Base-by-base conservation (phyloP, 2,797 vertebrate species). In the Salarias fasciatus region DNA sequence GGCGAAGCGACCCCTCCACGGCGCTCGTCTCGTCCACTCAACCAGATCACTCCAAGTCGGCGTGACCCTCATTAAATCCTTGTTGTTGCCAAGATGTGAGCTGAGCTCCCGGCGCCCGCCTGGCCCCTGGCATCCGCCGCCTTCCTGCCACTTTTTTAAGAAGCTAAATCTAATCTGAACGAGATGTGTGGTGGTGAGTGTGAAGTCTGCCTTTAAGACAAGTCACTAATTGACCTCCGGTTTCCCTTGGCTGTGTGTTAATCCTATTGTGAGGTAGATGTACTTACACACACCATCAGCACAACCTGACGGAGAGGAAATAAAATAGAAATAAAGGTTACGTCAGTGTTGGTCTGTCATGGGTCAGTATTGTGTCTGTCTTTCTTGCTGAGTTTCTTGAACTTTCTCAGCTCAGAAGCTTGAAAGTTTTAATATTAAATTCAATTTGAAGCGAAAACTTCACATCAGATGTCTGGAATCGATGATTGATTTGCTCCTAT, bases 61-160 rank as follows among this genome's bases (percentile, higher is more conserved):
- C 38, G 0, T 11, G 8, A 63, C 44, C 31, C 47, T 70, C 60
- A 36, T 30, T 63, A 15, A 64, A 43, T 35, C 29, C 45, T 53
- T 33, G 38, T 10, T 62, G 36, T 37, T 71, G 59, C 51, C 69
- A 74, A 46, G 29, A 63, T 2, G n/a, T 29, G 18, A 24, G 64
- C 63, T 68, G 31, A 33, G 40, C 47, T 50, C 28, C 41, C 9
- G 3, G 63, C 33, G 28, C 37, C 44, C 8, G 33, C 40, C 44
- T 58, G 48, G 28, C 11, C 15, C 38, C 50, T 66, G 79, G 68
- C 69, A 38, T 5, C 47, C 50, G 18, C 53, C 0, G 11, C 12
- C 54, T 53, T 77, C 72, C 56, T 79, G 65, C 9, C 63, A 52
- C 70, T 65, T 70, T 35, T 66, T 24, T 60, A 67, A 79, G 45